Percentiles rank a stretch among this genome's conserved stretches.
phyloP scores from a whole-genome alignment of 2,888 invertebrate genomes.

The Apotomis capreana region DNA sequence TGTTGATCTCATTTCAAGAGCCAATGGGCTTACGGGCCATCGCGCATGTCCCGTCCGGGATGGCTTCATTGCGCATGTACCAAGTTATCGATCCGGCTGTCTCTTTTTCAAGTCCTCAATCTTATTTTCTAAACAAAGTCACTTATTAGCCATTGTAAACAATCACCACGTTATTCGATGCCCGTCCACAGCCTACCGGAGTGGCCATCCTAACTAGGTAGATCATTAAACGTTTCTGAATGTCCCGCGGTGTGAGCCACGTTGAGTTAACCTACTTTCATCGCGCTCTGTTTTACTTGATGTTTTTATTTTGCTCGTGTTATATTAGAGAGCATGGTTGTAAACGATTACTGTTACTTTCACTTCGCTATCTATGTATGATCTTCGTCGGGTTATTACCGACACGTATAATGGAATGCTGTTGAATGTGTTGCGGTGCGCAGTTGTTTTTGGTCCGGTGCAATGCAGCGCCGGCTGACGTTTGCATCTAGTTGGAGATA shows the following conservation, averaged over 20 bases:
- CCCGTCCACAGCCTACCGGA: slow-evolving; percentile 22
- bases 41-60: slow-evolving; percentile 8
- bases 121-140: slow-evolving; percentile 21
- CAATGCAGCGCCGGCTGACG: slow-evolving; percentile 1
- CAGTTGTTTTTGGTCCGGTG: not conserved
- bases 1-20: slow-evolving; percentile 12
- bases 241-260: slow-evolving; percentile 13
- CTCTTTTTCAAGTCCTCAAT: slow-evolving; percentile 11
- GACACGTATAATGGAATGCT: slow-evolving; percentile 14
- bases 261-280: slow-evolving; percentile 27
- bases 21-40: not conserved
- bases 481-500: not conserved
- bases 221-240: slow-evolving; percentile 18
- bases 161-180: slow-evolving; percentile 17
- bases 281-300: slow-evolving; percentile 12
- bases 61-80: slow-evolving; percentile 23
- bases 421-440: slow-evolving; percentile 16
- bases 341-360: slow-evolving; percentile 26
- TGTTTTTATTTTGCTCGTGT: slow-evolving; percentile 28
- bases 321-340: slow-evolving; percentile 27
- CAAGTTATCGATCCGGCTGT: slow-evolving; percentile 27
- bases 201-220: slow-evolving; percentile 28
- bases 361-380: slow-evolving; percentile 29
- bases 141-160: slow-evolving; percentile 13
- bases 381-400: slow-evolving; percentile 13